Conservation (phyloP, 2,113 vertebrate species). For the Benitochromis conjunctus region DNA sequence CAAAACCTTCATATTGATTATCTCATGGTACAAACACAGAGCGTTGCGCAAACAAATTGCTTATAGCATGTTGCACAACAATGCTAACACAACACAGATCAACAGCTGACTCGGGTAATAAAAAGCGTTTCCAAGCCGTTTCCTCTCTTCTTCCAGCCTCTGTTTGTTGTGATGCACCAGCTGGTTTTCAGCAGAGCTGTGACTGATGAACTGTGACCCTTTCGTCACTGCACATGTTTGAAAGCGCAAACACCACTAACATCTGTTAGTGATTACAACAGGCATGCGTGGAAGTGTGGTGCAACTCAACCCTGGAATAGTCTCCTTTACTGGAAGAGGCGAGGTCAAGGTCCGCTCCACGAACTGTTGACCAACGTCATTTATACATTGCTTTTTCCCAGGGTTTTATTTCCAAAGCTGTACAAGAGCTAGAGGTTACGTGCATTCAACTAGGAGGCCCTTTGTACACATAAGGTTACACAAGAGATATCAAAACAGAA, state of each 20-base stretch:
- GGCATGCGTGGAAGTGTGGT: slow-evolving; percentile 57
- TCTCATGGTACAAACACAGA: background rate
- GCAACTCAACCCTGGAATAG: slow-evolving; percentile 41
- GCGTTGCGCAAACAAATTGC: background rate
- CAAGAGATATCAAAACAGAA: slow-evolving; percentile 43
- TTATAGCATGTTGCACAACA: background rate
- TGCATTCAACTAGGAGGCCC: slow-evolving; percentile 7
- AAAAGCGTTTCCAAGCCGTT: background rate
- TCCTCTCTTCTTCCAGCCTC: background rate
- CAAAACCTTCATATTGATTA: background rate
- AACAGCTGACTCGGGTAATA: background rate
- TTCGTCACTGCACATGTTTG: slow-evolving; percentile 18
- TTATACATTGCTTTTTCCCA: slow-evolving; percentile 42
- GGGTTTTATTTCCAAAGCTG: slow-evolving; percentile 41
- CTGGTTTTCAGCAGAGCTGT: slow-evolving; percentile 32
- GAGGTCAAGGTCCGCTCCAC: slow-evolving; percentile 57
- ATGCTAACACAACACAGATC: background rate
- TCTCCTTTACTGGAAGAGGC: slow-evolving; percentile 32
- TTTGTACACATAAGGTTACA: slow-evolving; percentile 27
- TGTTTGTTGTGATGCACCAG: slow-evolving; percentile 53
- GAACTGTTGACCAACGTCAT: slow-evolving; percentile 52
- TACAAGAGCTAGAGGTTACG: slow-evolving; percentile 3
- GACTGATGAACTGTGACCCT: slow-evolving; percentile 50
- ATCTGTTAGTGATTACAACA: slow-evolving; percentile 67
- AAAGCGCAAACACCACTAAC: slow-evolving; percentile 32